These are phyloP conservation scores for Phoeniculus purpureus DNA, from an alignment of 2,797 vertebrate genomes.

Conservation along the genomic window DNA sequence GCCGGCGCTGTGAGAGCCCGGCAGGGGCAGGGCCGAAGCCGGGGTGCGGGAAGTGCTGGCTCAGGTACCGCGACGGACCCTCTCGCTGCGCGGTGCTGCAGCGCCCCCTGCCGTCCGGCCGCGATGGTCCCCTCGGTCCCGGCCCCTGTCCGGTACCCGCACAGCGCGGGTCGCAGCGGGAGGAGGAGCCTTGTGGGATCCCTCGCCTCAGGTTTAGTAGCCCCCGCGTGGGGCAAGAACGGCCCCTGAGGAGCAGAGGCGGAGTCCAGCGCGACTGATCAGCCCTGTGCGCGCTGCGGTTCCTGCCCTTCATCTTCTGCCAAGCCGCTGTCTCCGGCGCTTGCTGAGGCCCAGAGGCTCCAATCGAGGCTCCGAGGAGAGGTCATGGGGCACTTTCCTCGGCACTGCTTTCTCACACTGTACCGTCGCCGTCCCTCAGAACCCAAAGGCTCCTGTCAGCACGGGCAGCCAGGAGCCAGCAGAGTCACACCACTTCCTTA, in stretches of 20 bases:
- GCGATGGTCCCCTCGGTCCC: no score
- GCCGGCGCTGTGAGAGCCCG: no score
- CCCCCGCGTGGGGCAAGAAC: neutral
- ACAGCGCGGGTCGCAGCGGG: neutral
- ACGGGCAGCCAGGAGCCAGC: neutral
- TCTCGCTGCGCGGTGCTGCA: no score
- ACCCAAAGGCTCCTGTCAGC: neutral
- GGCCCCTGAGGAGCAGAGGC: neutral
- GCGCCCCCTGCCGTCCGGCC: no score
- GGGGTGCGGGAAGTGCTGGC: no score
- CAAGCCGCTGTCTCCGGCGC: slow-evolving; percentile 87
- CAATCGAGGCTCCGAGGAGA: neutral
- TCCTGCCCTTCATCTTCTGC: slow-evolving; percentile 66
- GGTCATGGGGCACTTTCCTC: neutral
- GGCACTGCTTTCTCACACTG: neutral
- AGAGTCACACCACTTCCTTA: no score
- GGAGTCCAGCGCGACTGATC: neutral
- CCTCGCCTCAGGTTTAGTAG: neutral
- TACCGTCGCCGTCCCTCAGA: neutral
- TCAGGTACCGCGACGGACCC: no score
- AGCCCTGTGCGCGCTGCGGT: neutral
- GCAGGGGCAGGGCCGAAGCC: no score
- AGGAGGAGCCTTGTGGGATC: neutral
- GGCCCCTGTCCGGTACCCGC: no score
- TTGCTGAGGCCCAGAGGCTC: slow-evolving; percentile 67